Conservation (phyloP, 92 coral and sea anemone genomes). For the Palythoa grandis region DNA sequence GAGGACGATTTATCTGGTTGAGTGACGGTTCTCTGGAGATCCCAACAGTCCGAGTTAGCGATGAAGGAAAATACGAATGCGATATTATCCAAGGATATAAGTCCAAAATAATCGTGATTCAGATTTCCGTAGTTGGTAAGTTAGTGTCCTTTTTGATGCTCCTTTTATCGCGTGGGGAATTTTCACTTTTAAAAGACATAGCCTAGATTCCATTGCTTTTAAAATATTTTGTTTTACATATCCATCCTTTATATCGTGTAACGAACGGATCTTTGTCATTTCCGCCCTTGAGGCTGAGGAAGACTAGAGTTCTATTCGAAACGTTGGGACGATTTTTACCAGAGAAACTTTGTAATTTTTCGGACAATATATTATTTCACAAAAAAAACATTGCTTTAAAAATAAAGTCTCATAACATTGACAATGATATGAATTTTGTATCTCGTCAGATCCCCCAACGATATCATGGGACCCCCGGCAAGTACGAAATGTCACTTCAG, state of each 20-base stretch:
- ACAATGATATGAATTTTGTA: not conserved
- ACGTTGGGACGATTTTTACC: too few relatives aligned
- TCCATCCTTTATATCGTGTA: too few relatives aligned
- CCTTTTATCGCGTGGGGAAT: too few relatives aligned
- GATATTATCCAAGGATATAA: not conserved
- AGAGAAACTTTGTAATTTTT: too few relatives aligned
- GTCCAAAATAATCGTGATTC: not conserved
- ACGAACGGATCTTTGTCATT: too few relatives aligned
- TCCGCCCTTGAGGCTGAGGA: too few relatives aligned
- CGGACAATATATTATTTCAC: too few relatives aligned
- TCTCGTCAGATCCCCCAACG: conserved; percentile 11
- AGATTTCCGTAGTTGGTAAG: conserved; percentile 32
- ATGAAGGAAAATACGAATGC: conserved; percentile 22
- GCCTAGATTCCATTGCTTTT: too few relatives aligned
- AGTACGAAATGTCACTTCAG: not conserved
- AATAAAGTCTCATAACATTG: conserved; percentile 25
- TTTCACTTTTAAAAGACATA: too few relatives aligned
- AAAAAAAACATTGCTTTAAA: not conserved
- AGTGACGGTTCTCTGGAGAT: conserved; percentile 22
- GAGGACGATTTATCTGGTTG: not conserved
- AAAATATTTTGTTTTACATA: too few relatives aligned
- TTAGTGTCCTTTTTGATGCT: not conserved
- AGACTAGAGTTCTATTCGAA: too few relatives aligned
- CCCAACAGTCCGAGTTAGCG: conserved; percentile 1
- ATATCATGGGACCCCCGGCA: not conserved